Base-by-base conservation (phyloP, 1,140 invertebrate genomes). In the Melitaea cinxia region DNA sequence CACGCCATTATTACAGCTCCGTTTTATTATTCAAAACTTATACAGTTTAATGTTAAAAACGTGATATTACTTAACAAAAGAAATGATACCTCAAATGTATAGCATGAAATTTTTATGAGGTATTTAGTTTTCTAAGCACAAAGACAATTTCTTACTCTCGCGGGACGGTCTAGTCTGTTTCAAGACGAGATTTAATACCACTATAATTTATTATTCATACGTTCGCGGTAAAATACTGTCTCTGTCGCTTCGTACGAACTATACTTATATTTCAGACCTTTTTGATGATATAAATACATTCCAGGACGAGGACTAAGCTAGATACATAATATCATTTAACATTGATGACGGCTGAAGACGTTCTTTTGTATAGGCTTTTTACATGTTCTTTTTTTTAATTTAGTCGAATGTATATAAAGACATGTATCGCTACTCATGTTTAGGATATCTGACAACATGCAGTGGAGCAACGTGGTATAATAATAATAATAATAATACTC, bases 91-190 rank as follows among this genome's bases (percentile, higher is more conserved):
- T 42, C 15, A 42, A 42, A 42, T 42, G 15, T 17, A 9, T 1
- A 6, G 23, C 10, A 12, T 21, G 10, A 47, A 21, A 9, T 47
- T 45, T 45, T 45, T 21, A 47, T 47, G 1, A 21, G 17, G 42
- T 47, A 47, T 47, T 47, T 47, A 47, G 42, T 47, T 47, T 47
- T 47, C 42, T 12, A n/a, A 47, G 21, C 42, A 47, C 19, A 47
- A 47, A 47, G 42, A 23, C 42, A 21, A 47, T 47, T 23, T 24
- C 42, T 23, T 23, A 47, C n/a, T 23, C 42, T 4, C 42, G 7
- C 7, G 42, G 12, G 37, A 42, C 15, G 14, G 42, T 47, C 9
- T 47, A 47, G 42, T 47, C 42, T 17, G 42, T 21, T 17, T 5
- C 42, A 10, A 47, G 42, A 47, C 42, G 21, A 24, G 42, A 47